Evolutionary conservation across 2,113 vertebrate genomes (phyloP), one percentile per base, ranked within the genome.

Genomic region (Tympanuchus pallidicinctus): DNA sequence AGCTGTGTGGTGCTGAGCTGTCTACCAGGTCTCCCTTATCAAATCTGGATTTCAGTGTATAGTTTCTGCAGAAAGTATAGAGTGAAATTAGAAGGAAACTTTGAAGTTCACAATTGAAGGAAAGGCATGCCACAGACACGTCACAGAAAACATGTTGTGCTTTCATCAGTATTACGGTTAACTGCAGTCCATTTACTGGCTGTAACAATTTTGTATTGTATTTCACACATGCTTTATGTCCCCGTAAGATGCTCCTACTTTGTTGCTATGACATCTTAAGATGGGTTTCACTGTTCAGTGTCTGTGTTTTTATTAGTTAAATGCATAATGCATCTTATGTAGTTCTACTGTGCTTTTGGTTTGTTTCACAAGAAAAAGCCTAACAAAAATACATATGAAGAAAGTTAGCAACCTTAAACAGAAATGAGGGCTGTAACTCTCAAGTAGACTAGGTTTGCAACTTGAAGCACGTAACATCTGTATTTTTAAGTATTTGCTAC

Each of bases 361-460:
- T 81, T 94, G 66, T 85, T 93, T 86, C 83, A 71, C 21, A 73
- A 92, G 69, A 82, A 78, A 78, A 87, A 72, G 11, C 12, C 36
- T 64, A 9, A 36, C 10, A 12, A 82, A 91, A 65, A 66, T 61
- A 81, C 43, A 17, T 27, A 22, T 3, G 2, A 61, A n/a, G 17
- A 79, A 27, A 73, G 4, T 60, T 25, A 8, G 21, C 66, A 72
- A 50, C 16, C 15, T 72, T 73, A 30, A 76, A 65, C 12, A 64
- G 48, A 48, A 89, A 28, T 36, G 18, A 45, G 22, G 67, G 8
- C 25, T 82, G 0, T 27, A 78, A 65, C 10, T 84, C 21, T 69
- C 80, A 70, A 74, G 25, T 64, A 71, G 56, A 10, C 9, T 82
- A 45, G 6, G 22, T 81, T 88, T 75, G 47, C 75, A 82, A 72